Percentiles rank a stretch among this genome's conserved stretches.
These are phyloP conservation scores for Drosophila teissieri DNA, from an alignment of 1,140 invertebrate genomes.

Conservation along the genomic window DNA sequence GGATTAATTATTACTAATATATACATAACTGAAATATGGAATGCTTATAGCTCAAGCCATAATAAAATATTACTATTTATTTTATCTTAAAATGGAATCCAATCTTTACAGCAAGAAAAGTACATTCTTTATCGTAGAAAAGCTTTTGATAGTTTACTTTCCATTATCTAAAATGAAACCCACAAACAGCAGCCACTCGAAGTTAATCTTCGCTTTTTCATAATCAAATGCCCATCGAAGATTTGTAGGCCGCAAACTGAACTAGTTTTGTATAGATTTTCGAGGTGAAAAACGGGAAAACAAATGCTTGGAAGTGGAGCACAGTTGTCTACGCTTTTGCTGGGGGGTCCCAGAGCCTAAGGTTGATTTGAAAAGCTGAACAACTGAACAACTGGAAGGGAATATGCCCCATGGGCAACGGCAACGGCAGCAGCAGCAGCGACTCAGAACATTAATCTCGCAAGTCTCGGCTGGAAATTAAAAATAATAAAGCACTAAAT, in stretches of 20 bases:
- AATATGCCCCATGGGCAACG: slow-evolving; percentile 14
- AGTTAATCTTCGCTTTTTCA: slow-evolving; percentile 33
- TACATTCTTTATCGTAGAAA: too few species aligned
- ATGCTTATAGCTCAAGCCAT: not conserved
- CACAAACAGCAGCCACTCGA: slow-evolving; percentile 4
- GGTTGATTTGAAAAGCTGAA: not conserved
- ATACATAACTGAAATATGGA: not conserved
- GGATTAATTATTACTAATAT: not conserved
- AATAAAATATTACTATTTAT: too few species aligned
- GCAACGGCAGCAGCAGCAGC: slow-evolving; percentile 36
- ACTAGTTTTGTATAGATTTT: slow-evolving; percentile 16
- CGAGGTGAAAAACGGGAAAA: not conserved
- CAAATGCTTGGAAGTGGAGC: slow-evolving; percentile 32
- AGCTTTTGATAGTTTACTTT: not conserved
- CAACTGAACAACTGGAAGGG: not conserved
- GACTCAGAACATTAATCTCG: slow-evolving; percentile 79
- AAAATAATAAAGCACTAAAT: slow-evolving; percentile 82
- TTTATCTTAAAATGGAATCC: too few species aligned
- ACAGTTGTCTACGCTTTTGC: not conserved
- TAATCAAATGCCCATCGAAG: slow-evolving; percentile 31
- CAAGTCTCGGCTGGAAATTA: slow-evolving; percentile 66
- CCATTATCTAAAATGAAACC: slow-evolving; percentile 2
- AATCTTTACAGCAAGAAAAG: too few species aligned
- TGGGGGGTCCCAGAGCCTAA: not conserved
- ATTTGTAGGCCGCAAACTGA: not conserved